Conservation (phyloP, 2,113 vertebrate genomes). For the Sterna hirundo region DNA sequence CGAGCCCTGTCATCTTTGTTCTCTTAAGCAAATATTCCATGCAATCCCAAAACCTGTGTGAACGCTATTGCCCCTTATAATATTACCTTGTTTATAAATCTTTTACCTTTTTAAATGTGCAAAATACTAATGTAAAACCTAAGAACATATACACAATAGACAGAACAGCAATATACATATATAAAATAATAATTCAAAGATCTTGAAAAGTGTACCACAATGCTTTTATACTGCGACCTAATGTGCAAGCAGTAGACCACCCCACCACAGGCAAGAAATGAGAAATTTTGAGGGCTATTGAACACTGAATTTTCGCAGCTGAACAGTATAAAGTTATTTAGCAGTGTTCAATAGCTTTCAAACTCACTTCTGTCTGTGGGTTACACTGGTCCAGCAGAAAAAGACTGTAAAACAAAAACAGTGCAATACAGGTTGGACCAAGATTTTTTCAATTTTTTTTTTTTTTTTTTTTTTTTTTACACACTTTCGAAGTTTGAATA, state of each 20-base stretch:
- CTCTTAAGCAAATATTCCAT: neutral
- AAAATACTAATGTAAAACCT: constrained; percentile 56
- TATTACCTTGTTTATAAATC: constrained; percentile 43
- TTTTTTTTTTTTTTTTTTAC: neutral
- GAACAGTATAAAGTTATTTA: constrained; percentile 57
- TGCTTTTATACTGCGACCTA: constrained; percentile 45
- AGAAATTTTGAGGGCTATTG: constrained; percentile 82
- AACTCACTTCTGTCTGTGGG: constrained; percentile 13
- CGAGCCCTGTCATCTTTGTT: neutral
- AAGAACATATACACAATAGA: constrained; percentile 27
- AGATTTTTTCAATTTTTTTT: neutral
- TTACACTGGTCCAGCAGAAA: neutral
- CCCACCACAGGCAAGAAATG: constrained; percentile 79
- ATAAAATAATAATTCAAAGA: constrained; percentile 31
- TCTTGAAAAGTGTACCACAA: constrained; percentile 29
- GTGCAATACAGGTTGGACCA: neutral
- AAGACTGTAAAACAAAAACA: neutral
- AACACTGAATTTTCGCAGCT: constrained; percentile 71
- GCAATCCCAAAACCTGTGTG: constrained; percentile 29
- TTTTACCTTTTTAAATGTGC: constrained; percentile 50
- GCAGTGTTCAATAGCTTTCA: constrained; percentile 27
- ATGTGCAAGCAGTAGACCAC: constrained; percentile 51
- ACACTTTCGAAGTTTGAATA: neutral
- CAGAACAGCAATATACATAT: neutral
- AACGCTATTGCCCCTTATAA: constrained; percentile 6